A percentile compares a stretch with the other conserved stretches of the same genome.
Evolutionary conservation across 2,113 vertebrate species (phyloP).

Genomic region (Corythoichthys intestinalis): DNA sequence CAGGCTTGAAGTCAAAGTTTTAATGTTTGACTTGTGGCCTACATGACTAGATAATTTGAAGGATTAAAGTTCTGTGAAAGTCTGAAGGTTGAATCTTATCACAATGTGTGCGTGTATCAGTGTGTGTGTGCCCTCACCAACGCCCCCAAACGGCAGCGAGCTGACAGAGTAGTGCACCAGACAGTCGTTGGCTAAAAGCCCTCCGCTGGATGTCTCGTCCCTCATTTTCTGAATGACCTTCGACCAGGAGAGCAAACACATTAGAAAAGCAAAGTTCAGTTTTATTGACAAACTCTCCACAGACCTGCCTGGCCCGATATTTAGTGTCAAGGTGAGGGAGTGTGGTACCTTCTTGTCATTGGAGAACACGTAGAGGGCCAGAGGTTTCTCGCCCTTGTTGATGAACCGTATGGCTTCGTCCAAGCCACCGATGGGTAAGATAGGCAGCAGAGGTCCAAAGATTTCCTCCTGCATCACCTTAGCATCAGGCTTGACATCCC

Average conservation of each 20-base stretch:
- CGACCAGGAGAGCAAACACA: neutral
- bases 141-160: conserved; percentile 83
- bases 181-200: conserved; percentile 81
- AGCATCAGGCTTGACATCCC: conserved; percentile 77
- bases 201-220: conserved; percentile 82
- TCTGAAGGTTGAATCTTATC: neutral
- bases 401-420: conserved; percentile 89
- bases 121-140: conserved; percentile 72
- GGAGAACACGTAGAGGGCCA: conserved; percentile 87
- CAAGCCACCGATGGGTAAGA: conserved; percentile 70
- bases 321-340: neutral
- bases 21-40: neutral
- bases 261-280: neutral
- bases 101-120: neutral
- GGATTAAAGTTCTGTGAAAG: neutral
- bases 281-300: neutral
- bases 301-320: neutral
- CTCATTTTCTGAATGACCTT: conserved; percentile 80
- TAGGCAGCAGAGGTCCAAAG: conserved; percentile 89
- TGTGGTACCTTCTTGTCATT: conserved; percentile 76
- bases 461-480: conserved; percentile 96
- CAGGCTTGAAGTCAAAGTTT: neutral
- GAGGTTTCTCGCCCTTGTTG: conserved; percentile 85
- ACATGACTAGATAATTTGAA: neutral
- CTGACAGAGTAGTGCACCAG: conserved; percentile 78